Base-by-base conservation (phyloP, 2,113 vertebrate species). In the Protomyctophum bolini region DNA sequence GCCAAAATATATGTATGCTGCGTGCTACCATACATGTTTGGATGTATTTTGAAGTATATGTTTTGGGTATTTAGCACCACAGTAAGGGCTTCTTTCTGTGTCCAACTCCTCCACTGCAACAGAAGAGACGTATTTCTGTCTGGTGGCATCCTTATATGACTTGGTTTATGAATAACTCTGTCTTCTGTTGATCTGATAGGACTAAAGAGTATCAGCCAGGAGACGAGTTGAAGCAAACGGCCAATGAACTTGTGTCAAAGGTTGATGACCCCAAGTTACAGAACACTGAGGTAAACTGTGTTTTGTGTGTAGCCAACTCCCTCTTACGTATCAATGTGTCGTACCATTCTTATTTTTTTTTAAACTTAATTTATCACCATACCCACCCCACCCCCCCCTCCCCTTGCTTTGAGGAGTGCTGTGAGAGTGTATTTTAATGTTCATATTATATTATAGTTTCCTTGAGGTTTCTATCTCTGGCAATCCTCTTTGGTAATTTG, bases 211-310 rank as follows among this genome's bases (percentile, higher is more conserved):
- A 97, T 71, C 95, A 94, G 11, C 89, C 96, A 28, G 96, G 94
- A 66, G 96, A 97, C 47, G 96, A 99, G 21, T 90, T 99, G 68
- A 94, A 94, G 80, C 93, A 94, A 81, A 95, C 94, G 0, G 98
- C 97, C 79, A 98, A 92, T 81, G 94, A 98, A 80, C 96, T 99
- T 8, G 94, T 99, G n/a, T 90, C 96, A 77, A 96, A 97, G 90
- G 95, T 98, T 7, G 95, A 97, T 12, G 98, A 99, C 84, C 98
- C 97, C 1, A 99, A 99, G 73, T 86, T 99, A 71, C 93, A 95
- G 71, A 97, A 96, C 87, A 97, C 96, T 62, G 94, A 99, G 96
- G 98, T 99, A 85, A 95, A 94, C 66, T 52, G 2, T 50, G 48
- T 56, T 29, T 8, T 82, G 3, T 62, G 67, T 75, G 58, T 46